Evolutionary conservation across 2,797 vertebrate species (phyloP).

Genomic region (Harpagifer antarcticus): DNA sequence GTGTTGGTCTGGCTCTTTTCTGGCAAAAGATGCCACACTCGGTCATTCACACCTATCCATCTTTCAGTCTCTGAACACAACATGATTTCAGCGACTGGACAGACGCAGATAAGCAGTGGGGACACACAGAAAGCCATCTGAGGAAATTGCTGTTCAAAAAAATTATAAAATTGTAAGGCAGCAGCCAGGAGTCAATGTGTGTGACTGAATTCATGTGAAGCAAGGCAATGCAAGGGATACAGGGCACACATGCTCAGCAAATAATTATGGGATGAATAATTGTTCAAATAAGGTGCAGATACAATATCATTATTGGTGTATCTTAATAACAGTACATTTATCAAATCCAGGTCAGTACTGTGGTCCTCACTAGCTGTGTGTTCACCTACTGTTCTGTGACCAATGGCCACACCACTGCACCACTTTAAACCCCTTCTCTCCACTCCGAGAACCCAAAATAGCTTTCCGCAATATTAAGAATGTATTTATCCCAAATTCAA

Average conservation of each 20-base stretch:
- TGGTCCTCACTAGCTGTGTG: conserved; percentile 37
- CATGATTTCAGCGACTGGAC: conserved; percentile 42
- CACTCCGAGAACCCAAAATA: conserved; percentile 66
- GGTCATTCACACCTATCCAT: conserved; percentile 40
- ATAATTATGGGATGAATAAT: conserved; percentile 25
- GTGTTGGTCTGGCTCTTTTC: conserved; percentile 47
- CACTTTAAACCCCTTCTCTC: conserved; percentile 71
- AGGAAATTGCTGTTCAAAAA: conserved; percentile 36
- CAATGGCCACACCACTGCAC: conserved; percentile 56
- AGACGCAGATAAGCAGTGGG: conserved; percentile 50
- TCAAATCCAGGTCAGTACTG: conserved; percentile 58
- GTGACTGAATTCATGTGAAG: conserved; percentile 37
- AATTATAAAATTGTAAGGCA: conserved; percentile 35
- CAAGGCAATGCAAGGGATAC: conserved; percentile 30
- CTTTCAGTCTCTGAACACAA: conserved; percentile 53
- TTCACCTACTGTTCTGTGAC: conserved; percentile 64
- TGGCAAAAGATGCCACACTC: conserved; percentile 41
- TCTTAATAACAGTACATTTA: conserved; percentile 16
- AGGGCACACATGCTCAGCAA: conserved; percentile 22
- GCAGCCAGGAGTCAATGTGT: conserved; percentile 27
- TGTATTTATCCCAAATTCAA: conserved; percentile 65
- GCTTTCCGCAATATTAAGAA: conserved; percentile 65
- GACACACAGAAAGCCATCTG: conserved; percentile 26
- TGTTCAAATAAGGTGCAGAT: conserved; percentile 22
- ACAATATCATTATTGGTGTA: conserved; percentile 21